Conservation (phyloP, 2,797 vertebrate genomes). For the Scleropages formosus region DNA sequence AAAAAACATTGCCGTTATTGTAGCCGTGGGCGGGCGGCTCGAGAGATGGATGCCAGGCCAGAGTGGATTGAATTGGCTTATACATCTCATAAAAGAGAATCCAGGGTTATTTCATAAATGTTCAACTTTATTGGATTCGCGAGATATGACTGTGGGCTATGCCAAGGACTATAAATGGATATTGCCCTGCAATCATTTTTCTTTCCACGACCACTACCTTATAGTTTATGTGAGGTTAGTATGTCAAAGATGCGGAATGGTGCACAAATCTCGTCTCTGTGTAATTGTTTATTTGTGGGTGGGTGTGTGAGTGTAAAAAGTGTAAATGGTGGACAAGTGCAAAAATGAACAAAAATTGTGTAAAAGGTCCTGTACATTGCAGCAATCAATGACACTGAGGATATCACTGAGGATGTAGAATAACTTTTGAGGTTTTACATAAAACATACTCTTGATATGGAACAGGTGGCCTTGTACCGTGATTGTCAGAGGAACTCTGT, state of each 20-base stretch:
- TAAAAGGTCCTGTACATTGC: neutral
- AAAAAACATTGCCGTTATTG: neutral
- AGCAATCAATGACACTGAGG: conserved; percentile 6
- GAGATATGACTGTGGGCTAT: conserved; percentile 17
- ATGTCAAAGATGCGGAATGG: neutral
- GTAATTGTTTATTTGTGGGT: neutral
- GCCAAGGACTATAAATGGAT: conserved; percentile 26
- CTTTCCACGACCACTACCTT: conserved; percentile 13
- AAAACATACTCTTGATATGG: conserved; percentile 4
- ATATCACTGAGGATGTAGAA: neutral
- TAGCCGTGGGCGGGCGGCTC: neutral
- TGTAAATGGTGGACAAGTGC: neutral
- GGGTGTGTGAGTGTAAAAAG: neutral
- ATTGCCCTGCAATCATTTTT: conserved; percentile 27
- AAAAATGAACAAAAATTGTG: neutral
- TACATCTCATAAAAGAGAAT: conserved; percentile 10
- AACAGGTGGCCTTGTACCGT: neutral
- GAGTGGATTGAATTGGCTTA: neutral
- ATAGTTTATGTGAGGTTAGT: conserved; percentile 22
- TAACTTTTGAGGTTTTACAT: conserved; percentile 13
- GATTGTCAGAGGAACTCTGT: neutral
- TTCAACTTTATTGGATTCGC: conserved; percentile 10
- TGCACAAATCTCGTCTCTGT: conserved; percentile 8
- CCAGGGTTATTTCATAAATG: conserved; percentile 12
- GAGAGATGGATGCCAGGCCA: neutral